A percentile compares a stretch with the other conserved stretches of the same genome.
Evolutionary conservation across 2,888 invertebrate genomes (phyloP).

Genomic region (Drosophila sordidula): DNA sequence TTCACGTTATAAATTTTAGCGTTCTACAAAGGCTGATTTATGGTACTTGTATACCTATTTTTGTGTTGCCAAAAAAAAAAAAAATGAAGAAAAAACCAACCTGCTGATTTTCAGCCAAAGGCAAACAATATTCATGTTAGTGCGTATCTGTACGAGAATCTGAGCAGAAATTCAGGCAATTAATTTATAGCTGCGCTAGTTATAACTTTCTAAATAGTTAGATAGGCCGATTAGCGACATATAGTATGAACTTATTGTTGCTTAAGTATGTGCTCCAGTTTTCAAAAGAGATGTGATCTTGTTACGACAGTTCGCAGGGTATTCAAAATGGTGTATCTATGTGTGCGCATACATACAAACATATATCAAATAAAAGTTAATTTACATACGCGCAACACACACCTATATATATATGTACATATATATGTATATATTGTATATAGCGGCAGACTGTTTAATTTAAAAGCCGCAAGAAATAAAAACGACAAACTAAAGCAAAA

Average conservation of each 20-base stretch:
- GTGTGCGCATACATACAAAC: conserved; percentile 4
- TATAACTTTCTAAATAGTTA: conserved; percentile 49
- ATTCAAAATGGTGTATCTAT: conserved; percentile 12
- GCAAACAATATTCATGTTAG: conserved; percentile 19
- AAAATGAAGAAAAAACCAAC: not conserved
- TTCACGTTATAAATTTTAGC: not conserved
- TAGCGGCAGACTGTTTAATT: conserved; percentile 36
- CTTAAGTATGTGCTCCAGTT: conserved; percentile 33
- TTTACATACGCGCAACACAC: conserved; percentile 38
- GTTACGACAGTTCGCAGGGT: conserved; percentile 5
- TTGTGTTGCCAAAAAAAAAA: conserved; percentile 8
- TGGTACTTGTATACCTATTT: not conserved
- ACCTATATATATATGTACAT: too few relatives aligned
- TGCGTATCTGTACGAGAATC: conserved; percentile 25
- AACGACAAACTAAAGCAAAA: conserved; percentile 24
- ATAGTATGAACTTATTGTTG: not conserved
- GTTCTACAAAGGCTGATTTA: conserved; percentile 21
- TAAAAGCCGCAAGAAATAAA: conserved; percentile 36
- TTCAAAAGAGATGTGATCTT: conserved; percentile 27
- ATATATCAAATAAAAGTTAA: conserved; percentile 37
- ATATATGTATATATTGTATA: too few relatives aligned
- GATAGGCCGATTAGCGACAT: conserved; percentile 34
- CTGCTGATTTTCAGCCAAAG: conserved; percentile 11
- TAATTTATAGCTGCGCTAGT: conserved; percentile 34
- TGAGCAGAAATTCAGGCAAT: conserved; percentile 14